A percentile compares a stretch with the other conserved stretches of the same genome.
Conservation (phyloP, 2,113 vertebrate species). For the Apodemus speciosus region DNA sequence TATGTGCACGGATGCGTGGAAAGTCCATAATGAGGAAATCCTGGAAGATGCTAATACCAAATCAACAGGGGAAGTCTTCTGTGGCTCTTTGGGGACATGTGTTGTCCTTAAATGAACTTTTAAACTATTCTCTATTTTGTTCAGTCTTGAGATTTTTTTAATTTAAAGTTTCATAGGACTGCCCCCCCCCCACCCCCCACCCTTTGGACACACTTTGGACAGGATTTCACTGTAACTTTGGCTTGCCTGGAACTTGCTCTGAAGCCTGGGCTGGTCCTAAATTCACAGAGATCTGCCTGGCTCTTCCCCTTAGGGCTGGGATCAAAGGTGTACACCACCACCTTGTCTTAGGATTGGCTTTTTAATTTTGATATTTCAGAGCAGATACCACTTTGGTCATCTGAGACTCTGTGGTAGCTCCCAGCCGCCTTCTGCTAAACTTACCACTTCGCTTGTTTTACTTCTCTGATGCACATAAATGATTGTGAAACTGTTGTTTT, state of each 20-base stretch:
- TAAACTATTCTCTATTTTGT: conserved; percentile 53
- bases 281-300: not conserved
- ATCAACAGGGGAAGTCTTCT: conserved; percentile 22
- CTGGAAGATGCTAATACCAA: not conserved
- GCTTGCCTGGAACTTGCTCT: not conserved
- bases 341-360: not conserved
- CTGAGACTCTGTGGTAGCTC: conserved; percentile 45
- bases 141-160: conserved; percentile 56
- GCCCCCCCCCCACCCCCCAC: not conserved
- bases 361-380: conserved; percentile 48
- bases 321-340: not conserved
- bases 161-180: conserved; percentile 32
- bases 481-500: conserved; percentile 32
- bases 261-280: not conserved
- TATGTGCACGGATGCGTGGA: not conserved
- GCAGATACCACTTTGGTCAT: conserved; percentile 56
- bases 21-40: not conserved
- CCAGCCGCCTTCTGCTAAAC: conserved; percentile 50
- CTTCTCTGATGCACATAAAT: conserved; percentile 34
- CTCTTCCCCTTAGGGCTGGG: not conserved
- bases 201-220: not conserved
- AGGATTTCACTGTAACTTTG: not conserved
- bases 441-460: conserved; percentile 6
- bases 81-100: not conserved
- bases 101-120: conserved; percentile 39